These are phyloP conservation scores for Clavelina lepadiformis DNA, from an alignment of 23 tunicate species.

Conservation along the genomic window DNA sequence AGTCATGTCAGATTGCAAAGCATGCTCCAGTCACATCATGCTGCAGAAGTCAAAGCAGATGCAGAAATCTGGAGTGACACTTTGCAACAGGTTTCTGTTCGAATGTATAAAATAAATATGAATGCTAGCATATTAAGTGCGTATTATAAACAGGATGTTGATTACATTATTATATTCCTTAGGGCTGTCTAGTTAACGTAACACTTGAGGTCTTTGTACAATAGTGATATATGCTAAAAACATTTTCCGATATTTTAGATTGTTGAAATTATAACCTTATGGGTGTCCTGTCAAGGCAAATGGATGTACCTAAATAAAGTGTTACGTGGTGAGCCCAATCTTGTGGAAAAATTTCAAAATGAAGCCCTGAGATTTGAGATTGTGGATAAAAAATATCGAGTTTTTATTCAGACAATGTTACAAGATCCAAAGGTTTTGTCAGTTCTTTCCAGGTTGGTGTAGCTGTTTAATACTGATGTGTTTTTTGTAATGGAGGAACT, in stretches of 20 bases:
- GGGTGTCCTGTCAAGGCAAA: constrained; percentile 91
- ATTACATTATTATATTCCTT: too few species aligned
- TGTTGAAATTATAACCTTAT: constrained; percentile 57
- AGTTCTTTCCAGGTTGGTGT: constrained; percentile 67
- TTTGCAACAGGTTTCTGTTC: constrained; percentile 84
- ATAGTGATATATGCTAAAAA: too few species aligned
- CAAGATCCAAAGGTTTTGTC: constrained; percentile 84
- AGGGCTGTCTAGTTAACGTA: too few species aligned
- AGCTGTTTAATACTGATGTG: not conserved
- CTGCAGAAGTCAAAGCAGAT: constrained; percentile 56
- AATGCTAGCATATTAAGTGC: too few species aligned
- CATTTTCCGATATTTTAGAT: constrained; percentile 26
- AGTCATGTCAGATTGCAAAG: constrained; percentile 84
- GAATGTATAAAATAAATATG: too few species aligned
- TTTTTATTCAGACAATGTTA: constrained; percentile 53
- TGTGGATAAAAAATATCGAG: constrained; percentile 61
- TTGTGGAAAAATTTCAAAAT: constrained; percentile 13
- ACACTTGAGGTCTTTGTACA: too few species aligned
- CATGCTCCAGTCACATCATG: constrained; percentile 85
- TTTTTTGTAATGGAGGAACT: not conserved
- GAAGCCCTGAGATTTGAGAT: constrained; percentile 11
- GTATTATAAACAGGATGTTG: too few species aligned
- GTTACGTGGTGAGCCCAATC: constrained; percentile 41
- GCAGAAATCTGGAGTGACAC: constrained; percentile 96
- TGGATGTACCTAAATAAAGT: constrained; percentile 87